phyloP scores from a whole-genome alignment of 2,888 invertebrate genomes.

The Smittia sp. region DNA sequence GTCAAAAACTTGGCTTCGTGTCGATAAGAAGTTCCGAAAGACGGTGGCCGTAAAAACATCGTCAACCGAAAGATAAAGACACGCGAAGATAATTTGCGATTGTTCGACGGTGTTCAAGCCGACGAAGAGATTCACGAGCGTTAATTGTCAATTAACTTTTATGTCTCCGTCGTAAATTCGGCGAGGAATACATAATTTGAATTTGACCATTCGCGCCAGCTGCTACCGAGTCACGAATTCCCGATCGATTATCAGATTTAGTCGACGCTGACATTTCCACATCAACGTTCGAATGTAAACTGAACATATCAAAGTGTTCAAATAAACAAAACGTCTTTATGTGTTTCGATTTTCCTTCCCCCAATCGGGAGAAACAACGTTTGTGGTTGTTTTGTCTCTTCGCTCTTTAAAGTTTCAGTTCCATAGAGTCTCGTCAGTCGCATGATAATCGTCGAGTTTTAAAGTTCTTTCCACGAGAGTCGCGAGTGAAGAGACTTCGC shows the following conservation, averaged over 20 bases:
- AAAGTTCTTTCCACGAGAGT: slow-evolving; percentile 1
- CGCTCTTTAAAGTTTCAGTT: slow-evolving; percentile 16
- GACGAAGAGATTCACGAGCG: background rate
- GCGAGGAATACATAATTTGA: too few species aligned
- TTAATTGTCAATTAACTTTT: too few species aligned
- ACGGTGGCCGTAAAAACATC: background rate
- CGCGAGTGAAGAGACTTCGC: background rate
- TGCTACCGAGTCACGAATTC: too few species aligned
- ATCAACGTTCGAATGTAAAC: background rate
- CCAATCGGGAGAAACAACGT: background rate
- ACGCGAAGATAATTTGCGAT: background rate
- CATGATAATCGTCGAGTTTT: background rate
- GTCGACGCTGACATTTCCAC: too few species aligned
- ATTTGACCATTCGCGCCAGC: too few species aligned
- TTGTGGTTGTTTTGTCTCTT: slow-evolving; percentile 10
- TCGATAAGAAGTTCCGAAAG: background rate
- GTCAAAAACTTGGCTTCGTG: background rate
- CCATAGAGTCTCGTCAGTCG: background rate
- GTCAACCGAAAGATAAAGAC: background rate
- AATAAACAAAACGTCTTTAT: slow-evolving; percentile 1
- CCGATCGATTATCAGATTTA: too few species aligned
- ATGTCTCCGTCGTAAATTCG: too few species aligned
- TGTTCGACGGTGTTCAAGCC: background rate
- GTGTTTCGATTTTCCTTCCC: background rate
- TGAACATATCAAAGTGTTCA: background rate